These are phyloP conservation scores for Araneus ventricosus DNA, from an alignment of 1,140 invertebrate genomes.

Conservation along the genomic window DNA sequence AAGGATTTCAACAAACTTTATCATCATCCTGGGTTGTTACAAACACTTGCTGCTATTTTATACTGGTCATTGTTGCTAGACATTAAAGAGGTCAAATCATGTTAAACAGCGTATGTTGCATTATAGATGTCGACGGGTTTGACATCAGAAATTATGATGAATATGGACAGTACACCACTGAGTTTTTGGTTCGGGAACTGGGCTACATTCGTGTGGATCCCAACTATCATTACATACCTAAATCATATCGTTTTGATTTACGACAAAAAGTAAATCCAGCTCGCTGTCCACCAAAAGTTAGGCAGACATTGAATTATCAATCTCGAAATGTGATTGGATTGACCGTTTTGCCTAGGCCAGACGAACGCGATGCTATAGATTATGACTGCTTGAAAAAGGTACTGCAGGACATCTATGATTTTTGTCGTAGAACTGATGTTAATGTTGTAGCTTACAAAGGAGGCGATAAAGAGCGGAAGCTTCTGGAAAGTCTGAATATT, in stretches of 20 bases:
- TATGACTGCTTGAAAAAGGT: background rate
- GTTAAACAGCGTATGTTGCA: constrained; percentile 40
- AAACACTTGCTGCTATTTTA: too few relatives aligned
- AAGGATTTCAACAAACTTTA: too few relatives aligned
- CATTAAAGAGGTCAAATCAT: background rate
- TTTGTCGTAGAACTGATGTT: background rate
- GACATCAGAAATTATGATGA: background rate
- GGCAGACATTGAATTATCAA: background rate
- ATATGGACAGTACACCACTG: background rate
- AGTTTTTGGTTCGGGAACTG: constrained; percentile 9
- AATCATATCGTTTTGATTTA: constrained; percentile 34
- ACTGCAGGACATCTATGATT: background rate
- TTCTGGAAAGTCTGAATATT: background rate
- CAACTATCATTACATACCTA: background rate
- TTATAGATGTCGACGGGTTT: constrained; percentile 54
- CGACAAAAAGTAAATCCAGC: background rate
- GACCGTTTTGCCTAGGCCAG: background rate
- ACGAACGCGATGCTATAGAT: background rate
- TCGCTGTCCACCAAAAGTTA: too few relatives aligned
- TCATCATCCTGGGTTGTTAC: too few relatives aligned
- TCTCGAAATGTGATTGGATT: background rate
- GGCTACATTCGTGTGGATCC: constrained; percentile 10
- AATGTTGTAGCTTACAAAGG: constrained; percentile 32
- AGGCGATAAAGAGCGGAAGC: background rate
- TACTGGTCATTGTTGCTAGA: too few relatives aligned